phyloP scores from a whole-genome alignment of 1,140 invertebrate species.

The Pseudomyrmex pallidus region DNA sequence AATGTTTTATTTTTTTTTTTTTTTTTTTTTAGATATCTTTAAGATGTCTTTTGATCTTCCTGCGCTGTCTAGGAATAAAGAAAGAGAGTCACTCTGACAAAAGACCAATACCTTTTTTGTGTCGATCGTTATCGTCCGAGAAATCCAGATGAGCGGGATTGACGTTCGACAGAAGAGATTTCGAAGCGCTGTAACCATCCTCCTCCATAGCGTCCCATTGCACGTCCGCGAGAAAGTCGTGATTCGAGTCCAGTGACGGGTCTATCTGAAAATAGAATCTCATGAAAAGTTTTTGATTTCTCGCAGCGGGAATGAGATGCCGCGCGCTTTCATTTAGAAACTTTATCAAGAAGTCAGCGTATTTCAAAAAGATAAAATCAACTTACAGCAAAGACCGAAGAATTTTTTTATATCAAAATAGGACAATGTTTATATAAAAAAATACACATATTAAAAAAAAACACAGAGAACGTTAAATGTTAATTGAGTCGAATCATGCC shows the following conservation, averaged over 20 bases:
- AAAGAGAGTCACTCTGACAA: background rate
- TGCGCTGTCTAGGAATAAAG: background rate
- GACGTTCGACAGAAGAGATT: constrained; percentile 71
- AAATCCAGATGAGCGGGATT: constrained; percentile 71
- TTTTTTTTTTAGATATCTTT: too few relatives aligned
- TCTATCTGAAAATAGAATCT: constrained; percentile 78
- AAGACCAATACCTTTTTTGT: constrained; percentile 74
- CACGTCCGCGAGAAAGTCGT: constrained; percentile 64
- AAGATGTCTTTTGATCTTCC: too few relatives aligned
- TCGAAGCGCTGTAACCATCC: constrained; percentile 77
- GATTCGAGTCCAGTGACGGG: constrained; percentile 64
- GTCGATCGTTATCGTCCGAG: constrained; percentile 65
- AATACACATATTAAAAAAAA: background rate
- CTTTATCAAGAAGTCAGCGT: background rate
- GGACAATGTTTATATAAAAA: background rate
- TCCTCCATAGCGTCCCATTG: constrained; percentile 74
- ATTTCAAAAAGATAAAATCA: background rate
- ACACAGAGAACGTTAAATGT: constrained; percentile 10
- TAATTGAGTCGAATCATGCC: constrained; percentile 62
- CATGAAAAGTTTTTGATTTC: constrained; percentile 54
- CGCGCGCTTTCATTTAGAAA: background rate
- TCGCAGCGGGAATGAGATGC: constrained; percentile 4
- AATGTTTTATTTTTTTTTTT: too few relatives aligned
- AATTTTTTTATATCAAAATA: constrained; percentile 1
- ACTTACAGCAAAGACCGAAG: background rate